Evolutionary conservation across 2,888 invertebrate genomes (phyloP), one percentile per base, ranked within the genome.

Genomic region (Drosophila atripex): DNA sequence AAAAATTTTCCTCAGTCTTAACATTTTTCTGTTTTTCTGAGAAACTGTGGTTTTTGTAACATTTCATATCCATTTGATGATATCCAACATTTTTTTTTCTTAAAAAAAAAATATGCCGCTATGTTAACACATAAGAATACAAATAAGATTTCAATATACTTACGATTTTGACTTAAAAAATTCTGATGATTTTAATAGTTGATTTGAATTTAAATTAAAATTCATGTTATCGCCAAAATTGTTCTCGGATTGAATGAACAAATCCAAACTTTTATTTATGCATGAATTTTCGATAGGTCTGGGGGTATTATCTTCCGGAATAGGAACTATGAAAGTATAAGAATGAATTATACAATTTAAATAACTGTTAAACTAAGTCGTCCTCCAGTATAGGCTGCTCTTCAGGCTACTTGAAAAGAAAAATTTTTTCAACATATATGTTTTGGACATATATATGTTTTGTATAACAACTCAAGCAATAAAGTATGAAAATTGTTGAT

Each of bases 61-160:
- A 28, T 18, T 35, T 64, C 2, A 45, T 50, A 35, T 51, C 52
- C 45, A 46, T 63, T 63, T 64, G 30, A 47, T 64, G 30, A 47
- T 39, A n/a, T 9, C 11, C 65, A 11, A 38, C 9, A 1, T 38
- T 46, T 1, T 16, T 6, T 41, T 18, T 41, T 41, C 39, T 41
- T 11, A n/a, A 41, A n/a, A 41, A 18, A n/a, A 23, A 23, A 23
- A 23, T 23, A n/a, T 5, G n/a, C 2, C n/a, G n/a, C n/a, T 2
- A 14, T 35, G 14, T 35, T 35, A 35, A n/a, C 7, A 35, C 7
- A 35, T 35, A 35, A 14, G 14, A n/a, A 39, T 8, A 9, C 8
- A 18, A 39, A 18, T 9, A n/a, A n/a, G 7, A 7, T 35, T n/a
- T 6, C 6, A 14, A 35, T 41, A 3, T 41, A 41, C 39, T 41